These are phyloP conservation scores for Parasteatoda lunata DNA, from an alignment of 2,888 invertebrate genomes.

Conservation along the genomic window DNA sequence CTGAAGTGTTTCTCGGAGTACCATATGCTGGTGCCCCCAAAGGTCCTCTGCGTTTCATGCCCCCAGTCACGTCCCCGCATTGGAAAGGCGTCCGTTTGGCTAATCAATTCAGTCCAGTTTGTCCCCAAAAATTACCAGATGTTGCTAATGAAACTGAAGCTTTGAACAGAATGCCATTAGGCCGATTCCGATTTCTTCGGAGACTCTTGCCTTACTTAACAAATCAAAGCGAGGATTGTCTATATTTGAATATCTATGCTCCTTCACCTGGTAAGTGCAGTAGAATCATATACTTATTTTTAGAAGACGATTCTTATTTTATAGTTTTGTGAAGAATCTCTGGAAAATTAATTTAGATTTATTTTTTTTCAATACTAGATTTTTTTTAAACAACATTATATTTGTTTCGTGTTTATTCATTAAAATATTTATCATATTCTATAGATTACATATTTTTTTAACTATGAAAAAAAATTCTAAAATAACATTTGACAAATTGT, in stretches of 20 bases:
- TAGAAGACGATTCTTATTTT: no score
- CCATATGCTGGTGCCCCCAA: constrained; percentile 74
- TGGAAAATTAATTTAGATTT: no score
- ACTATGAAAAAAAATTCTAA: no score
- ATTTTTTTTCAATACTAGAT: no score
- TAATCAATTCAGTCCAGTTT: constrained; percentile 73
- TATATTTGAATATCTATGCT: constrained; percentile 95
- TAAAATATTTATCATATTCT: no score
- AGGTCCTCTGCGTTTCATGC: constrained; percentile 74
- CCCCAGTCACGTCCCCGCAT: constrained; percentile 75
- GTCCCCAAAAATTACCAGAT: constrained; percentile 74
- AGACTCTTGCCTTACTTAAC: constrained; percentile 78
- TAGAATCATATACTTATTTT: neutral
- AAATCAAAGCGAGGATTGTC: constrained; percentile 97
- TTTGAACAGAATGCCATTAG: constrained; percentile 73
- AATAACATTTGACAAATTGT: no score
- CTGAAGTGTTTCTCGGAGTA: constrained; percentile 85
- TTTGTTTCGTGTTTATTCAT: no score
- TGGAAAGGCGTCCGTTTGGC: constrained; percentile 73
- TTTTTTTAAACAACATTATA: no score
- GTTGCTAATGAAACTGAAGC: constrained; percentile 71
- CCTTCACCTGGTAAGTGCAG: constrained; percentile 88
- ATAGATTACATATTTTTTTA: no score
- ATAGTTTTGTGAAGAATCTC: no score
- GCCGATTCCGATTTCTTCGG: constrained; percentile 74